Evolutionary conservation across 1,140 invertebrate genomes (phyloP), one percentile per base, ranked within the genome.

Genomic region (Hylaeus anthracinus): DNA sequence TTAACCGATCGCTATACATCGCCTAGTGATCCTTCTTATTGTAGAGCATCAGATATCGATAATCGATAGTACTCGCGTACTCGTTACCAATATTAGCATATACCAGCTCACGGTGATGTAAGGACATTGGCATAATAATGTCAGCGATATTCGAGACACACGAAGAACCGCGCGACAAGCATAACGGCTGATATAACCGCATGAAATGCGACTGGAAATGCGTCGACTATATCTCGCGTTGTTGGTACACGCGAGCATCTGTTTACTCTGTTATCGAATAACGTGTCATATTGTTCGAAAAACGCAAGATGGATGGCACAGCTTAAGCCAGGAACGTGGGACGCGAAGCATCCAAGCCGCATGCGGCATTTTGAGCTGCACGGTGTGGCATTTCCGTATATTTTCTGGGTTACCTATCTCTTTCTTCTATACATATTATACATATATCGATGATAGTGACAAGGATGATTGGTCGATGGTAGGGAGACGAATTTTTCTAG

Each of bases 51-150:
- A 74, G 69, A 66, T 74, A 86, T 84, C 45, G 86, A 64, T 86
- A 83, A 87, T 87, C 86, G 73, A 87, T 87, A 75, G 10, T 63
- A 79, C 81, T 83, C 80, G 66, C 43, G 69, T 70, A 76, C 60
- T 75, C 60, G 77, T 87, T 81, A 87, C 84, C 82, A 70, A 81
- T 81, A 80, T 86, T 84, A 86, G 70, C 81, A 67, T 77, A 78
- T 76, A 82, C 55, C 56, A 79, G 64, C 43, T 82, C 70, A 66
- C 70, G 60, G 51, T 41, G 81, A 10, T 72, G 60, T 71, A 69
- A 86, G 76, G 73, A 81, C 78, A 73, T 79, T 79, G 76, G 64
- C 76, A 78, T 83, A 78, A 82, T 81, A 86, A 78, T 73, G 73
- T 43, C 51, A 65, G 72, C 69, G 51, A 51, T 77, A 65, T 80